phyloP scores from a whole-genome alignment of 92 coral and sea anemone genomes.

The Parazoanthus darwini region DNA sequence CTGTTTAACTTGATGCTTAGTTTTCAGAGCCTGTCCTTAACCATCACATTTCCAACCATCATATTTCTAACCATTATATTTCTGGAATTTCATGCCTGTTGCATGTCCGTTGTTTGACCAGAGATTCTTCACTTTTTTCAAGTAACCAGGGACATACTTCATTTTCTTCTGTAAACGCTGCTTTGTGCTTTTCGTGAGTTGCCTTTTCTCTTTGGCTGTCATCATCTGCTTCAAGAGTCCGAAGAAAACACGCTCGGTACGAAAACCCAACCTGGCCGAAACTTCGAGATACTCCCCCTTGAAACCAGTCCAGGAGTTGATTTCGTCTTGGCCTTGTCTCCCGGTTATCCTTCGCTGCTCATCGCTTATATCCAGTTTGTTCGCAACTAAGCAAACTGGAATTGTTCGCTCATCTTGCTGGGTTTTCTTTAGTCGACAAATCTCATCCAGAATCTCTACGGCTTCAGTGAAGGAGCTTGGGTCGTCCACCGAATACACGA shows the following conservation, averaged over 20 bases:
- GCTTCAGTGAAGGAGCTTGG: slow-evolving; percentile 69
- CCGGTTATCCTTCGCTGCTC: slow-evolving; percentile 52
- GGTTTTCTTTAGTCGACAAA: slow-evolving; percentile 43
- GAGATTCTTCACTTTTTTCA: slow-evolving; percentile 9
- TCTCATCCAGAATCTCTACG: slow-evolving; percentile 54
- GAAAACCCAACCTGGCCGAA: slow-evolving; percentile 63
- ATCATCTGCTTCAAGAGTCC: slow-evolving; percentile 38
- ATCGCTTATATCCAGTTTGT: slow-evolving; percentile 68
- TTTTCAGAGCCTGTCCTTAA: no score
- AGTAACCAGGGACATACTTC: slow-evolving; percentile 9
- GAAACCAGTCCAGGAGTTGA: slow-evolving; percentile 50
- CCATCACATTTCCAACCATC: no score
- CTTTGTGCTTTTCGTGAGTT: slow-evolving; percentile 7
- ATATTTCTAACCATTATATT: no score
- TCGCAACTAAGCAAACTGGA: slow-evolving; percentile 65
- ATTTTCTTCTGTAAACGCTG: slow-evolving; percentile 11
- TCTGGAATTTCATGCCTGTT: neutral
- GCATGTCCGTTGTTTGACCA: neutral
- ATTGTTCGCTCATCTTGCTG: slow-evolving; percentile 29
- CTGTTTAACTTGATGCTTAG: no score
- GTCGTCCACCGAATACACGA: slow-evolving; percentile 71
- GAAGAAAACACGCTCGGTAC: slow-evolving; percentile 55
- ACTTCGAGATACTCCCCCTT: slow-evolving; percentile 76
- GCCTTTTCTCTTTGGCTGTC: slow-evolving; percentile 28
- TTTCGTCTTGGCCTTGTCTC: slow-evolving; percentile 50